These are phyloP conservation scores for Trachymyrmex cornetzi DNA, from an alignment of 1,140 invertebrate genomes.

Conservation along the genomic window DNA sequence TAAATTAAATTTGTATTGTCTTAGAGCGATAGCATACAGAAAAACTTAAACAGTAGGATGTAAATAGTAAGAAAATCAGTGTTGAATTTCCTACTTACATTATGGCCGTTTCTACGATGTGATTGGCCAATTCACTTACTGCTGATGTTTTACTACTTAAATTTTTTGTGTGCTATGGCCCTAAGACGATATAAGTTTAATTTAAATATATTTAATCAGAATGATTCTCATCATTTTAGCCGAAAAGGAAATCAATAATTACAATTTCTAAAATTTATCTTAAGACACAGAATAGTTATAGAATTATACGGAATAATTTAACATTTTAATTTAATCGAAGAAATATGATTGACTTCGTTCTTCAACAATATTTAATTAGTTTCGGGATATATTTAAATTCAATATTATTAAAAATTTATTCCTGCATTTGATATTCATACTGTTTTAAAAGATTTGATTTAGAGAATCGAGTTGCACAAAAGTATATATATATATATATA, in stretches of 20 bases:
- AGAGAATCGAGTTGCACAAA: no score
- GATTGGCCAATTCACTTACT: no score
- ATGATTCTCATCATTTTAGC: neutral
- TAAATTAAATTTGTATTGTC: neutral
- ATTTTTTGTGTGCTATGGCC: no score
- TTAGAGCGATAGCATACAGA: no score
- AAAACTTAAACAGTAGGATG: no score
- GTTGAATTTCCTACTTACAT: no score
- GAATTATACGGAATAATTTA: neutral
- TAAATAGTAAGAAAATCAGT: no score
- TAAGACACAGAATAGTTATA: neutral
- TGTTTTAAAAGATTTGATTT: neutral
- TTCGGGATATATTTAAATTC: constrained; percentile 20
- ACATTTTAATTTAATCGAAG: neutral
- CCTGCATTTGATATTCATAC: neutral
- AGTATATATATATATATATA: no score
- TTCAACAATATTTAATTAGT: neutral
- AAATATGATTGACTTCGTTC: neutral
- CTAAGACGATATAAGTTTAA: neutral
- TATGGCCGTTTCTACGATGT: no score
- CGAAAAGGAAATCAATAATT: no score
- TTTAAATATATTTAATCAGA: neutral
- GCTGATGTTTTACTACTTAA: no score
- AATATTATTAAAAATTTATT: neutral
- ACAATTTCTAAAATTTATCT: neutral